These are phyloP conservation scores for Corvus hawaiiensis DNA, from an alignment of 2,113 vertebrate genomes.

Conservation along the genomic window DNA sequence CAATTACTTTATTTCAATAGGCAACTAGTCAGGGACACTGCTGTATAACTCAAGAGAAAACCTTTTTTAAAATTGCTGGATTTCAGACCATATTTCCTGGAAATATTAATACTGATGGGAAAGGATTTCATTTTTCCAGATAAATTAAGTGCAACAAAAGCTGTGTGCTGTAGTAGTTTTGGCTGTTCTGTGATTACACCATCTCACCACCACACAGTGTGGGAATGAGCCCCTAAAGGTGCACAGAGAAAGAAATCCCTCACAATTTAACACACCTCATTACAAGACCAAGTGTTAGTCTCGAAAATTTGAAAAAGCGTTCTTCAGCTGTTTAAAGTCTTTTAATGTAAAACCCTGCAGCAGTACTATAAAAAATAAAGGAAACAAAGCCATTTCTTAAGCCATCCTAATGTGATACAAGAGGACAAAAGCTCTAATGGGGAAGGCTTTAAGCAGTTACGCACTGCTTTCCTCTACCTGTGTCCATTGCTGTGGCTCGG, in stretches of 20 bases:
- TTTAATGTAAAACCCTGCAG: not conserved
- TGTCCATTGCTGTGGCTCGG: not conserved
- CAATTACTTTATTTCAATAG: not conserved
- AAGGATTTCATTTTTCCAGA: not conserved
- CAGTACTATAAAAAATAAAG: not conserved
- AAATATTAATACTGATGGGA: not conserved
- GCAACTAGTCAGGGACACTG: not conserved
- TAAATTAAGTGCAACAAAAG: not conserved
- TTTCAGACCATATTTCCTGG: not conserved
- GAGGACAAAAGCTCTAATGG: not conserved
- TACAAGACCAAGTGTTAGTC: not conserved
- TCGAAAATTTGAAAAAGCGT: not conserved
- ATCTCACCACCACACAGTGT: fast-evolving
- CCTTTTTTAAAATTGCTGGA: not conserved
- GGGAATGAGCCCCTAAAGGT: not conserved
- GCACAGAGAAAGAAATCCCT: not conserved
- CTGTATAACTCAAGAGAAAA: not conserved
- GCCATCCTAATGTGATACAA: fast-evolving
- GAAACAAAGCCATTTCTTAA: not conserved
- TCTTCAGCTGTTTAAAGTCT: not conserved
- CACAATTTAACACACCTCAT: not conserved
- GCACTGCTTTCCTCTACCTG: not conserved
- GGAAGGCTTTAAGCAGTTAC: not conserved
- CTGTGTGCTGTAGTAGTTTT: not conserved
- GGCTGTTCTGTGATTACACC: not conserved